Evolutionary conservation across 2,888 invertebrate species (phyloP).

Genomic region (Andrena bicolor): DNA sequence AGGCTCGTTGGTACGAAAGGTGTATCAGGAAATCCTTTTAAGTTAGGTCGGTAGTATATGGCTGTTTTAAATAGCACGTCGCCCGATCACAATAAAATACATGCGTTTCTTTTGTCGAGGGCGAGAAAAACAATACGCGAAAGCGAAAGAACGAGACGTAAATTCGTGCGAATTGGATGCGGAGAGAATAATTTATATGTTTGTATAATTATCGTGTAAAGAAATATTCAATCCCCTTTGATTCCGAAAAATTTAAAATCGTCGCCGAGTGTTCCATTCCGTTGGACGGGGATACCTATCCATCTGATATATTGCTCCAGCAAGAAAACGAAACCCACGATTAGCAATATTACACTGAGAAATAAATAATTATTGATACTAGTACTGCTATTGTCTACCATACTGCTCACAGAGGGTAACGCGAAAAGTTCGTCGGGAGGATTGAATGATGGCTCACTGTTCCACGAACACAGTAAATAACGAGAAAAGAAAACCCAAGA

Average conservation of each 20-base stretch:
- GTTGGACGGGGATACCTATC: constrained; percentile 9
- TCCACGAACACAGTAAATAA: constrained; percentile 6
- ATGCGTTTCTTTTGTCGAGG: constrained; percentile 23
- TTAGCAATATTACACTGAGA: constrained; percentile 46
- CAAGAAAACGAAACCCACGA: constrained; percentile 39
- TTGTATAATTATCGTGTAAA: background rate
- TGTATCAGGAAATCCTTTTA: constrained; percentile 38
- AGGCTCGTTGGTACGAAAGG: constrained; percentile 68
- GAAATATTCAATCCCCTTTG: constrained; percentile 1
- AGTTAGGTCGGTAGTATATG: constrained; percentile 39
- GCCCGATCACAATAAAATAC: constrained; percentile 18
- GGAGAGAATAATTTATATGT: too few species aligned
- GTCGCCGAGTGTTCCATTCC: constrained; percentile 7
- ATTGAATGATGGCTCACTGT: constrained; percentile 10
- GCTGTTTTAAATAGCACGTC: constrained; percentile 19
- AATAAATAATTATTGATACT: constrained; percentile 47
- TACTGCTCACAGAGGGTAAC: constrained; percentile 62
- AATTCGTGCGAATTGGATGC: background rate
- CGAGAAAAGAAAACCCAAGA: background rate
- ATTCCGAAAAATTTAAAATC: constrained; percentile 11
- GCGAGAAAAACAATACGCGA: background rate
- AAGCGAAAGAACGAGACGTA: background rate
- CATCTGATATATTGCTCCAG: background rate
- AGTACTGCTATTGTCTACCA: constrained; percentile 47
- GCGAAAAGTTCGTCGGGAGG: constrained; percentile 10